These are phyloP conservation scores for Lordiphosa collinella DNA, from an alignment of 1,140 invertebrate genomes.

Conservation along the genomic window DNA sequence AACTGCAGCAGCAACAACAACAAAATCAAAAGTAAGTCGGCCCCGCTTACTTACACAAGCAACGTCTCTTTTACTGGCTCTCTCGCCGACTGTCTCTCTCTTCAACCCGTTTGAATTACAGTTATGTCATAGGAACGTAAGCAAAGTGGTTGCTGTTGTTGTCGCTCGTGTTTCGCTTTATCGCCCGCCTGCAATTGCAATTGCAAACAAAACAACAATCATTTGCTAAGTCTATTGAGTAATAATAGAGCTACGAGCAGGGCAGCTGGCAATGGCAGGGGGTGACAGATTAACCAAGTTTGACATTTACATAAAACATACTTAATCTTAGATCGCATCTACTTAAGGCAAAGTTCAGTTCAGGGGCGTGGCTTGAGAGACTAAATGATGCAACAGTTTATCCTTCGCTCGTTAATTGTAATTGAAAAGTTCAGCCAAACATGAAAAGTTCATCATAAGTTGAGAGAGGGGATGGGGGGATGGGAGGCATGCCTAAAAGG, in stretches of 20 bases:
- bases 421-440: constrained; percentile 10
- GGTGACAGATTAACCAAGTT: too few species aligned
- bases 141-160: constrained; percentile 40
- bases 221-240: constrained; percentile 13
- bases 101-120: constrained; percentile 69
- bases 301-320: background rate
- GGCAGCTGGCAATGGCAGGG: background rate
- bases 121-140: constrained; percentile 75
- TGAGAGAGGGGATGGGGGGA: background rate
- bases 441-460: constrained; percentile 12
- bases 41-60: constrained; percentile 47
- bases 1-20: constrained; percentile 4
- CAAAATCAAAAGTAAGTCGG: constrained; percentile 64
- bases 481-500: constrained; percentile 6
- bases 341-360: too few species aligned
- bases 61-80: constrained; percentile 13
- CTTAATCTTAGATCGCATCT: too few species aligned
- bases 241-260: constrained; percentile 3
- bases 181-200: constrained; percentile 26
- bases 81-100: constrained; percentile 21
- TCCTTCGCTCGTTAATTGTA: background rate
- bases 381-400: too few species aligned
- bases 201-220: constrained; percentile 10
- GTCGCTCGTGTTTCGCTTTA: constrained; percentile 58
- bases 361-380: too few species aligned